Conservation (phyloP, 2,113 vertebrate species). For the Prietella phreatophila region DNA sequence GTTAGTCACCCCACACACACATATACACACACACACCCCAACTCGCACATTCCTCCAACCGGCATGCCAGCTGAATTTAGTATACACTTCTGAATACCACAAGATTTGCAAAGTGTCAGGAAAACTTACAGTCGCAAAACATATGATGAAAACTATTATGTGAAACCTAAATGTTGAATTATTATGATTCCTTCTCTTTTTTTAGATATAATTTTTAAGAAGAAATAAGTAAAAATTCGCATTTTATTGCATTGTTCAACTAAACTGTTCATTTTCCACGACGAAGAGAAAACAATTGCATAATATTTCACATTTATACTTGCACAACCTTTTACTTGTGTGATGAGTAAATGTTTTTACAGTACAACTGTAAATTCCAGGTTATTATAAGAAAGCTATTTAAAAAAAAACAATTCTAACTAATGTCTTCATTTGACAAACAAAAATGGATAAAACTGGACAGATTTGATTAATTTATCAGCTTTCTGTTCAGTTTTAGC, state of each 20-base stretch:
- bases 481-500: background rate
- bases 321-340: no score
- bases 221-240: background rate
- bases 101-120: background rate
- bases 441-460: background rate
- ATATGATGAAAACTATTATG: background rate
- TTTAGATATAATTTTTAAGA: background rate
- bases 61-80: background rate
- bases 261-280: no score
- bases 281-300: no score
- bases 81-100: background rate
- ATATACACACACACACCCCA: background rate
- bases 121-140: background rate
- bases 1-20: constrained; percentile 48
- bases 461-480: background rate
- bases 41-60: background rate
- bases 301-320: no score
- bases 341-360: no score
- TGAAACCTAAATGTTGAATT: background rate
- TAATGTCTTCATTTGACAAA: background rate
- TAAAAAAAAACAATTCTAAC: background rate
- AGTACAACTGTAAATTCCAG: background rate
- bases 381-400: background rate
- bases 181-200: no score
- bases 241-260: background rate